Evolutionary conservation across 2,113 vertebrate species (phyloP), one percentile per base, ranked within the genome.

Genomic region (Hippocampus mohnikei): DNA sequence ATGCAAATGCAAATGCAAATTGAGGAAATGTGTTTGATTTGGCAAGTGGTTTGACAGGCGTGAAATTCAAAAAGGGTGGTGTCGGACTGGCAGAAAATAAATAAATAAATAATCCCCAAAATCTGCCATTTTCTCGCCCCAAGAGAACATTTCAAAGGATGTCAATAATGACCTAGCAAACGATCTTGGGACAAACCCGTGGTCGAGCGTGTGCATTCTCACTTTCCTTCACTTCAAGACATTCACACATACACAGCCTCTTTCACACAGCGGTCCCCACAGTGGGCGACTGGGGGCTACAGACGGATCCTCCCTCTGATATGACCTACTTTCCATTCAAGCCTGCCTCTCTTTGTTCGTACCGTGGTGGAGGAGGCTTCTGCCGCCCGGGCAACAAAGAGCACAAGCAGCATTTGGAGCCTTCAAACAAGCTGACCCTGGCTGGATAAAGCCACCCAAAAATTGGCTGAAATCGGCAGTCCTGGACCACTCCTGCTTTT

Each of bases 301-400:
- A 83, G 81, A 74, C 83, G 65, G 83, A 89, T 85, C 84, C 85
- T 81, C 79, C 58, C 5, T 48, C 84, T 81, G 81, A 87, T 84
- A 83, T 91, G 91, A 92, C 92, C 91, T 89, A 92, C 61, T 91
- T 92, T 91, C 87, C 76, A 85, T 84, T 88, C 85, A 89, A 72
- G 70, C 80, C 77, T 2, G 66, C 75, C 75, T 82, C 78, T 73
- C 88, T 92, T 92, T 93, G 91, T 90, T 87, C 63, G 1, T 79
- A 75, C 80, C 66, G 23, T 2, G 75, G 76, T 62, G 75, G 78
- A 81, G 70, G 81, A 84, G 80, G 82, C 71, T 72, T 71, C 80
- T 66, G 76, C 72, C 70, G 81, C 70, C 70, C 12, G 64, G 46
- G 73, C 74, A 87, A 89, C 85, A 90, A 88, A 90, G 85, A 74